phyloP scores from a whole-genome alignment of 2,888 invertebrate species.

The Orthosia gothica region DNA sequence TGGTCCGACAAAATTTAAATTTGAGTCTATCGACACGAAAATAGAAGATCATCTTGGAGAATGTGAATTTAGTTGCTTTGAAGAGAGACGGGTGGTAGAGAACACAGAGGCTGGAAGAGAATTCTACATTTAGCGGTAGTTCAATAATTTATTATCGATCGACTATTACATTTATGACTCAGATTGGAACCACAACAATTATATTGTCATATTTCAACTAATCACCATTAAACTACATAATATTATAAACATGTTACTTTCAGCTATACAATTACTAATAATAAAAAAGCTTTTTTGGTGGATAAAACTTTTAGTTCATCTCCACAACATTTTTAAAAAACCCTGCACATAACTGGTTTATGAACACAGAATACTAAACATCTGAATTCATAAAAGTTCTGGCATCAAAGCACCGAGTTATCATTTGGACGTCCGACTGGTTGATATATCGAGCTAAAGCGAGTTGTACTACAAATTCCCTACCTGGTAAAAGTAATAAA shows the following conservation, averaged over 20 bases:
- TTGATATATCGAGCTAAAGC: conserved; percentile 62
- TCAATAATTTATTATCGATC: background rate
- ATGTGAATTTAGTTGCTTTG: background rate
- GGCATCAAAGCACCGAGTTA: conserved; percentile 54
- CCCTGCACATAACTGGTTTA: conserved; percentile 30
- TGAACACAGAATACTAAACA: conserved; percentile 52
- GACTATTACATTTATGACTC: background rate
- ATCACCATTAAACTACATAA: background rate
- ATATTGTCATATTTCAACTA: background rate
- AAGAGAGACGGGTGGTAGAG: background rate
- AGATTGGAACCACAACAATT: background rate
- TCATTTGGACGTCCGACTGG: conserved; percentile 53
- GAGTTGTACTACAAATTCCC: conserved; percentile 71
- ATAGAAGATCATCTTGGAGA: background rate
- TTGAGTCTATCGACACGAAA: too few species aligned
- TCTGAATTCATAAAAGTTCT: conserved; percentile 46
- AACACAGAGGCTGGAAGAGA: background rate
- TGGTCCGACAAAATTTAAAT: too few species aligned
- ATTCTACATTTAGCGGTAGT: background rate
- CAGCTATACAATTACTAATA: background rate
- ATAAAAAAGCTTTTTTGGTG: background rate
- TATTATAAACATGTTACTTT: background rate
- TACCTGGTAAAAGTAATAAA: conserved; percentile 73
- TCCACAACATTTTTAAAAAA: conserved; percentile 4
- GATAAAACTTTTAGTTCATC: background rate